Evolutionary conservation across 2,113 vertebrate species (phyloP).

Genomic region (Lonchura striata): DNA sequence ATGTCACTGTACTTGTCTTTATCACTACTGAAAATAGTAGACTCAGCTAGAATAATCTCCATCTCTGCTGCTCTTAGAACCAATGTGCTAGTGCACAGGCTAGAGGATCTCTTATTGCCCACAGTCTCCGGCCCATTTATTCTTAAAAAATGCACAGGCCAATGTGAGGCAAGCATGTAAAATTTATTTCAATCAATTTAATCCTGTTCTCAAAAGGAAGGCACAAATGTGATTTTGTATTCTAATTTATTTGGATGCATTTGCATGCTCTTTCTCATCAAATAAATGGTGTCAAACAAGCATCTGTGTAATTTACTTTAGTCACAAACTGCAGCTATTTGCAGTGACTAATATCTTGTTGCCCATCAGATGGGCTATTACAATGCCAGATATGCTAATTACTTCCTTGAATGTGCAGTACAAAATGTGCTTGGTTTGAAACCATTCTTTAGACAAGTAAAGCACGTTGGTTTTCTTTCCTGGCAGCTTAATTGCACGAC

Average conservation of each 20-base stretch:
- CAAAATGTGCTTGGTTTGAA: conserved; percentile 54
- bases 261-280: neutral
- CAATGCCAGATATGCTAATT: conserved; percentile 57
- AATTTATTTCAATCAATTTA: neutral
- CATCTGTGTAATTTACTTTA: neutral
- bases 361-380: conserved; percentile 47
- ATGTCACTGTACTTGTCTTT: neutral
- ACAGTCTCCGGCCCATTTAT: neutral
- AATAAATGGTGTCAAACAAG: neutral
- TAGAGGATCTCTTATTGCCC: neutral
- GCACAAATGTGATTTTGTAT: neutral
- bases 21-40: neutral
- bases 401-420: conserved; percentile 58
- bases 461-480: neutral
- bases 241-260: conserved; percentile 43
- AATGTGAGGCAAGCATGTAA: neutral
- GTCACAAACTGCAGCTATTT: conserved; percentile 29
- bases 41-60: neutral
- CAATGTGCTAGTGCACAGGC: neutral
- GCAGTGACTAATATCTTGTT: conserved; percentile 46
- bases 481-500: conserved; percentile 69
- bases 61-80: neutral
- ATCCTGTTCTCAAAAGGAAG: neutral
- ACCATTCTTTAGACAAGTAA: conserved; percentile 43
- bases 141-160: neutral